These are phyloP conservation scores for Paracyprichromis sp. DNA, from an alignment of 2,113 vertebrate genomes.

Conservation along the genomic window DNA sequence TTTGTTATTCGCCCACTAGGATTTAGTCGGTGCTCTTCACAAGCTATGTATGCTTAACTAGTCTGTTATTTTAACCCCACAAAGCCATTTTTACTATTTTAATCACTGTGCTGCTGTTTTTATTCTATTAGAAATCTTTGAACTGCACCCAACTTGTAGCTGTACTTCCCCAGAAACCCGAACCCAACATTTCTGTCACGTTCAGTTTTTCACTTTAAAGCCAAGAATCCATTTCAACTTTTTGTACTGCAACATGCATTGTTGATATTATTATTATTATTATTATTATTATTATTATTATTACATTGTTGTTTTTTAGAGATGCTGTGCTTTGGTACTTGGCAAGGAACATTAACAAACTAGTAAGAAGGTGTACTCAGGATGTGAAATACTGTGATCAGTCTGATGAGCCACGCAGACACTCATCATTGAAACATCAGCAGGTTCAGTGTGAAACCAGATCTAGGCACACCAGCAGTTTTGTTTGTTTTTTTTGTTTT, in stretches of 20 bases:
- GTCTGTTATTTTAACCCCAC: background rate
- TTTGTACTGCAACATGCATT: background rate
- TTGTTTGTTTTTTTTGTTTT: background rate
- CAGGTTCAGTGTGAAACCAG: background rate
- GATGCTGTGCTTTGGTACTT: background rate
- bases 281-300: background rate
- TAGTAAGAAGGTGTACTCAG: background rate
- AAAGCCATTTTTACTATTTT: background rate
- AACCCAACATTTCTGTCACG: background rate
- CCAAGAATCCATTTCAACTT: background rate
- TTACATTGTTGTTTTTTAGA: background rate
- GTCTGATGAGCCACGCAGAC: background rate
- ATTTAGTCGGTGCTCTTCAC: background rate
- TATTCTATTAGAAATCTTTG: background rate
- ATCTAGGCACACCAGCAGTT: background rate
- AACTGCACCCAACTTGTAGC: background rate
- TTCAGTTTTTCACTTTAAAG: background rate
- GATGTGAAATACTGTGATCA: slow-evolving; percentile 34
- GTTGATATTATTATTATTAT: background rate
- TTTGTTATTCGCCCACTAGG: background rate
- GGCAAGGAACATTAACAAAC: background rate
- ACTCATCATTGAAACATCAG: background rate
- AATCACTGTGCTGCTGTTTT: slow-evolving; percentile 4
- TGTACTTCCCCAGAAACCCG: background rate
- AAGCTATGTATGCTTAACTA: background rate